Evolutionary conservation across 2,888 invertebrate species (phyloP).

Genomic region (Nymphalis c-album): DNA sequence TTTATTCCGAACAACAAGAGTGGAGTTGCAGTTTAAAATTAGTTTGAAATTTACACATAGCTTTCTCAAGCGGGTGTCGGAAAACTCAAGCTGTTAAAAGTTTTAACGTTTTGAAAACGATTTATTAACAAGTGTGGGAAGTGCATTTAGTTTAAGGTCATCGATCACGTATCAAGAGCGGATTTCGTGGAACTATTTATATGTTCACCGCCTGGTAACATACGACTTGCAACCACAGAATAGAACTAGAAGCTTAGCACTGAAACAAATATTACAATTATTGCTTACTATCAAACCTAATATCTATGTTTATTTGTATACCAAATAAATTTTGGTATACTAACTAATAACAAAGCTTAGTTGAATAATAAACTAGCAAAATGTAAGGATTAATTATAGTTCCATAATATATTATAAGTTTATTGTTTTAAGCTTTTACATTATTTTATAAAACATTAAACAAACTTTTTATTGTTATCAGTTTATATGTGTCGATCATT

Average conservation of each 20-base stretch:
- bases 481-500: too few relatives aligned
- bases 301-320: too few relatives aligned
- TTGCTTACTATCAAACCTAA: background rate
- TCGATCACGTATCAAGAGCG: conserved; percentile 16
- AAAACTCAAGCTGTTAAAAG: background rate
- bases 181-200: conserved; percentile 18
- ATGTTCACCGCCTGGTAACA: background rate
- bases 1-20: too few relatives aligned
- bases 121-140: conserved; percentile 11
- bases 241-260: background rate
- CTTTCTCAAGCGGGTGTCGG: background rate
- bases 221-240: background rate
- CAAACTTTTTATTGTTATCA: too few relatives aligned
- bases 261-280: background rate
- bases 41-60: background rate
- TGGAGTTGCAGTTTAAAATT: too few relatives aligned
- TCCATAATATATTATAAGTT: too few relatives aligned
- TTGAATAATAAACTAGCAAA: too few relatives aligned
- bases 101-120: background rate
- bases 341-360: too few relatives aligned
- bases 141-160: conserved; percentile 21
- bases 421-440: too few relatives aligned
- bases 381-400: too few relatives aligned
- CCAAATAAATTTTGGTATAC: too few relatives aligned
- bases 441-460: too few relatives aligned